These are phyloP conservation scores for Lepus europaeus DNA, from an alignment of 2,113 vertebrate species.

Conservation along the genomic window DNA sequence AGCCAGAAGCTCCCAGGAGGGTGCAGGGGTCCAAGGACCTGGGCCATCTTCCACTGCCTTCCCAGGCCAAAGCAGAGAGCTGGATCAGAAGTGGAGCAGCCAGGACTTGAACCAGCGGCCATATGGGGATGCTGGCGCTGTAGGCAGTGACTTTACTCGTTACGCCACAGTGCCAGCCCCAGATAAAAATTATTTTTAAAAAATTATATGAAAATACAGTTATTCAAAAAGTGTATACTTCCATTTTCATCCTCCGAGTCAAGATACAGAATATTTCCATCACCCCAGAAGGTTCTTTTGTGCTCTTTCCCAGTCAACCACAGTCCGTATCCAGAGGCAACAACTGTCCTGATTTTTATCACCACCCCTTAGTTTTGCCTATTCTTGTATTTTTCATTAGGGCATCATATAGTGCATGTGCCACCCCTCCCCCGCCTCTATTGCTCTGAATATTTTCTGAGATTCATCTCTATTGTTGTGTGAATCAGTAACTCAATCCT, in stretches of 20 bases:
- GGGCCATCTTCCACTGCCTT: no score
- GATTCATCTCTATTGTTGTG: background rate
- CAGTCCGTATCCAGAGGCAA: slow-evolving; percentile 26
- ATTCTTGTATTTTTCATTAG: slow-evolving; percentile 43
- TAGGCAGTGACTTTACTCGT: no score
- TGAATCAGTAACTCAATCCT: slow-evolving; percentile 19
- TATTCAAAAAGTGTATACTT: background rate
- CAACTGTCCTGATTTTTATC: slow-evolving; percentile 41
- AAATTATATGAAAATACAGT: slow-evolving; percentile 57
- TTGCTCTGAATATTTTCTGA: slow-evolving; percentile 33
- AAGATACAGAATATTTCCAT: background rate
- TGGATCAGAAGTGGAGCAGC: no score
- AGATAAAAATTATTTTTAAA: background rate
- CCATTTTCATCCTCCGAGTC: slow-evolving; percentile 4
- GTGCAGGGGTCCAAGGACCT: no score
- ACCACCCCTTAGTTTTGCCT: slow-evolving; percentile 1
- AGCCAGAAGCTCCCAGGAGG: no score
- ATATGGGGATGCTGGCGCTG: no score
- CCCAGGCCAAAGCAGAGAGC: no score
- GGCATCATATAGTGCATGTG: background rate
- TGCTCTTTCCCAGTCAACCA: background rate
- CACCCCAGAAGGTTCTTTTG: slow-evolving; percentile 15
- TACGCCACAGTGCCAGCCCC: no score
- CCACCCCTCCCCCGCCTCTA: background rate
- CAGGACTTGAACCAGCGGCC: no score